phyloP scores from a whole-genome alignment of 2,113 vertebrate genomes.

The Theristicus caerulescens region DNA sequence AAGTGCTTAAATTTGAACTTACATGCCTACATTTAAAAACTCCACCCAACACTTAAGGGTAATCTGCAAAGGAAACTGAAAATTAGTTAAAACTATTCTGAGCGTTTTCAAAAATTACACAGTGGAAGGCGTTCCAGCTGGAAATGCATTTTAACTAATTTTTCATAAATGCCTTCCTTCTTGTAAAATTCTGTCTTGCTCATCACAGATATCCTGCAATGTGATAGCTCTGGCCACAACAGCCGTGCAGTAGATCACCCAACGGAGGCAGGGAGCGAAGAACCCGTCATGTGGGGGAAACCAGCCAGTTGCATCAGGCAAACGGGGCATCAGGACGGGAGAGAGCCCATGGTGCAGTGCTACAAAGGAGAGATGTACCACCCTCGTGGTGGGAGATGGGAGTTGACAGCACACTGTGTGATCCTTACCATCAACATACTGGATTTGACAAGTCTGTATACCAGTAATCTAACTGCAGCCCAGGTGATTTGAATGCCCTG shows the following conservation, averaged over 20 bases:
- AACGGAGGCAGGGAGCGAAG: neutral
- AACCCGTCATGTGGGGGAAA: neutral
- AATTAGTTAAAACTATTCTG: neutral
- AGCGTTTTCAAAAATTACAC: neutral
- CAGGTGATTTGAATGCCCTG: neutral
- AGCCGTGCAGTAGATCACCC: neutral
- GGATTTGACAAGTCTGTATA: neutral
- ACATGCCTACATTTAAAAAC: neutral
- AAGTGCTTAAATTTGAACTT: neutral
- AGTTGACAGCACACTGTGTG: neutral
- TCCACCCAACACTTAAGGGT: neutral
- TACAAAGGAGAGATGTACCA: neutral
- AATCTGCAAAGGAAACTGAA: neutral
- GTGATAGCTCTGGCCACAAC: neutral
- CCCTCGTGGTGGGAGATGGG: neutral
- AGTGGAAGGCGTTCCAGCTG: neutral
- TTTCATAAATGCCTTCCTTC: neutral
- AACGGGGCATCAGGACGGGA: neutral
- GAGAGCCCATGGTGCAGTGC: rapidly evolving
- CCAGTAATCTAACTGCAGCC: neutral
- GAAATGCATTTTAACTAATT: neutral
- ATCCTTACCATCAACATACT: neutral
- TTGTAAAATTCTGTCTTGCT: neutral
- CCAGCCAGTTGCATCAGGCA: neutral
- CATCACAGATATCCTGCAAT: neutral